phyloP scores from a whole-genome alignment of 2,113 vertebrate species.

The Pollimyrus isidori region DNA sequence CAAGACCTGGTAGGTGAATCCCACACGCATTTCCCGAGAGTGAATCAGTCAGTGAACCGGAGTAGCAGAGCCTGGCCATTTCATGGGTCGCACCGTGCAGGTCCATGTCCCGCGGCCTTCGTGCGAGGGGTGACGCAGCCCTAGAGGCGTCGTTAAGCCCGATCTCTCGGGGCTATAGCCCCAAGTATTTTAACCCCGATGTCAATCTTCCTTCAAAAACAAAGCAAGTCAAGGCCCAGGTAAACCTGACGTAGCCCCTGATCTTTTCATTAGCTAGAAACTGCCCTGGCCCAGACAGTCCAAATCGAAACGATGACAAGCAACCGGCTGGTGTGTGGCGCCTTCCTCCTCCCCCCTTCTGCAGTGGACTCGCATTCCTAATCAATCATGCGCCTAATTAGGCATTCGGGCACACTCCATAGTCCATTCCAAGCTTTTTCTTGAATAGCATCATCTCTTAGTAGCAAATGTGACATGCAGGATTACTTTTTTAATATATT shows the following conservation, averaged over 20 bases:
- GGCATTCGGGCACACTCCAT: neutral
- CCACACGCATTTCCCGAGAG: neutral
- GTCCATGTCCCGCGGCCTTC: neutral
- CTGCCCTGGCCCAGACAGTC: neutral
- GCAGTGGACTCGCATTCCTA: neutral
- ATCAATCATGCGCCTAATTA: neutral
- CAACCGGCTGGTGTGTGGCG: neutral
- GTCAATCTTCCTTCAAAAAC: no score
- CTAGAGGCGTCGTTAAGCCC: no score
- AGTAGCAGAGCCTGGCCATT: neutral
- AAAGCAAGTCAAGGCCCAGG: no score
- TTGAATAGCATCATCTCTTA: neutral
- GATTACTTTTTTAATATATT: neutral
- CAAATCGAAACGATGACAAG: neutral
- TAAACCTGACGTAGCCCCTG: no score
- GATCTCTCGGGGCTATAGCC: no score
- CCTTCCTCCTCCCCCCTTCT: neutral
- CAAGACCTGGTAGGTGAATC: slow-evolving; percentile 55
- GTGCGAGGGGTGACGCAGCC: neutral
- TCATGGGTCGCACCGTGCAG: neutral
- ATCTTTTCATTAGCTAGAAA: no score
- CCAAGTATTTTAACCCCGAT: no score
- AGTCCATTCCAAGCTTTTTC: neutral
- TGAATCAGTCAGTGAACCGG: neutral
- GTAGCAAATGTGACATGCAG: neutral